phyloP scores from a whole-genome alignment of 1,140 invertebrate genomes.

The Polypedilum vanderplanki region DNA sequence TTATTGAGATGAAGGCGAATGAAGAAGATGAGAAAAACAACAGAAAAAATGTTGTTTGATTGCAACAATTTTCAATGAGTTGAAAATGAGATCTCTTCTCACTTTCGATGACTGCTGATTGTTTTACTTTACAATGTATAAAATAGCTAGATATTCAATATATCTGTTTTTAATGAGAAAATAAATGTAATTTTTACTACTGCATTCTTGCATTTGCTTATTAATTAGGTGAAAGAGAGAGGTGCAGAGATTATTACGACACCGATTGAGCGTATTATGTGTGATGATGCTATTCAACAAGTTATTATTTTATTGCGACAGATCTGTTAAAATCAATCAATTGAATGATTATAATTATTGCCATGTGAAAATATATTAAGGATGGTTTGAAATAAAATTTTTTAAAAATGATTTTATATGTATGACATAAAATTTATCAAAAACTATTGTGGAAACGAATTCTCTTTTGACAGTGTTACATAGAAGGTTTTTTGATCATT shows the following conservation, averaged over 20 bases:
- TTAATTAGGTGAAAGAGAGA: not conserved
- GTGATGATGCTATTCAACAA: not conserved
- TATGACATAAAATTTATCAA: not conserved
- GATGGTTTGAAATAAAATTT: not conserved
- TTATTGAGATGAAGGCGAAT: constrained; percentile 17
- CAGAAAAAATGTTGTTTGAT: not conserved
- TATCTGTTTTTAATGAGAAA: no score
- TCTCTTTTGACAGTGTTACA: not conserved
- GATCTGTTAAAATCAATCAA: not conserved
- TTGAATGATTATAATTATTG: not conserved
- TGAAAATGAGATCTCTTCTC: not conserved
- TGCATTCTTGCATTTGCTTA: constrained; percentile 13
- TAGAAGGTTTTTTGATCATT: not conserved
- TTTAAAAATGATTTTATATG: not conserved
- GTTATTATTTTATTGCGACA: not conserved
- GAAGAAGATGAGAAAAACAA: not conserved
- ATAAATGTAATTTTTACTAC: not conserved
- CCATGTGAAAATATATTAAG: not conserved
- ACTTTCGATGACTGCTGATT: not conserved
- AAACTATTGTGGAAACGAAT: not conserved
- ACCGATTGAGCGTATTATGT: not conserved
- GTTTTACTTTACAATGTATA: not conserved
- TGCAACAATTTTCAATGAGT: not conserved
- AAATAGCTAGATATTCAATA: no score
- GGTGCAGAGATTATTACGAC: not conserved